Percentiles rank a stretch among this genome's conserved stretches.
Evolutionary conservation across 2,797 vertebrate genomes (phyloP).

Genomic region (Microtus agrestis): DNA sequence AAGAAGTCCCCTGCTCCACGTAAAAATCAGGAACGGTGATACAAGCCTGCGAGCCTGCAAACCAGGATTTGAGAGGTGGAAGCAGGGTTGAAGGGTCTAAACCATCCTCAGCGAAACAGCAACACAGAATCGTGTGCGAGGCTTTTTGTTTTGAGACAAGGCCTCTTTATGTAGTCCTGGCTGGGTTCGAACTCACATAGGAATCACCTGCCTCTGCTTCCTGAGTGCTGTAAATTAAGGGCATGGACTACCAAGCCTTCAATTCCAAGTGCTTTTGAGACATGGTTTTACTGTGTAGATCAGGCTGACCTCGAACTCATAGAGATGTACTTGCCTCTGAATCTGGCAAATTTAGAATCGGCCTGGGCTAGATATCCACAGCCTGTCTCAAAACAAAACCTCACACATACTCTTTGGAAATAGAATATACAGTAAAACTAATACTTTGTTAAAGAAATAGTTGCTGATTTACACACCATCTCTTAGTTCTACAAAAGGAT

Average conservation of each 20-base stretch:
- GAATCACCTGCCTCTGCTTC: background rate
- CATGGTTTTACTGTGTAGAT: background rate
- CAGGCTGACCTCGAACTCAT: background rate
- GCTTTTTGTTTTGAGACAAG: background rate
- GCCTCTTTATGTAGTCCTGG: background rate
- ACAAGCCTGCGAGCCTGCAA: background rate
- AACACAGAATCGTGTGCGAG: background rate
- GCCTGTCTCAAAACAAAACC: background rate
- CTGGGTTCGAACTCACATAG: background rate
- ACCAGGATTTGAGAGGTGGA: background rate
- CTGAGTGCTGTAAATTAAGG: background rate
- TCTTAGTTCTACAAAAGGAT: background rate
- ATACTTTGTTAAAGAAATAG: background rate
- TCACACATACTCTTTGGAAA: background rate
- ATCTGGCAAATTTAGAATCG: background rate
- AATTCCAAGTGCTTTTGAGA: background rate
- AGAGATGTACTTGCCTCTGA: background rate
- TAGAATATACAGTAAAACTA: background rate
- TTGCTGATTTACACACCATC: background rate
- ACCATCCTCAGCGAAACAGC: background rate
- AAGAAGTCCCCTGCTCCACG: background rate
- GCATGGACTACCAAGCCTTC: no score
- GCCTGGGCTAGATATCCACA: background rate
- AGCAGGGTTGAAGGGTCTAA: background rate
- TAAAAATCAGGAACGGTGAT: background rate